Conservation (phyloP, 2,113 vertebrate species). For the Plectropomus leopardus region DNA sequence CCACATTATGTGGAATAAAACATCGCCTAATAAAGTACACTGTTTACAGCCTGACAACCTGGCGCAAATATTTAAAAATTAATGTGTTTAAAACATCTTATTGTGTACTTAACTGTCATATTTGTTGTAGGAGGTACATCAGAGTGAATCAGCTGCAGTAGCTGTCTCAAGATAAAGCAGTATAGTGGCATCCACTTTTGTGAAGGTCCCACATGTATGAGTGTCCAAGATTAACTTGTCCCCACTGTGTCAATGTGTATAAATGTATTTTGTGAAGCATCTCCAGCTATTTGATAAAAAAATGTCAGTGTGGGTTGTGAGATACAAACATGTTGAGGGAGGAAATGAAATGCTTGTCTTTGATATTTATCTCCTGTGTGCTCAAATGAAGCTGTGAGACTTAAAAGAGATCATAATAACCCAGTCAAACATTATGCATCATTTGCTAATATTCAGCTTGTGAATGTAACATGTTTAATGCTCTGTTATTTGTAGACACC, state of each 20-base stretch:
- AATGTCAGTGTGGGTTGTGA: neutral
- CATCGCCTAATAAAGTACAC: constrained; percentile 44
- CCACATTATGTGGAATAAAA: constrained; percentile 31
- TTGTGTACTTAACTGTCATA: constrained; percentile 4
- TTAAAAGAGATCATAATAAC: neutral
- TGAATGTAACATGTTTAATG: constrained; percentile 39
- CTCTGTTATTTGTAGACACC: constrained; percentile 19
- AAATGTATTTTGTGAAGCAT: constrained; percentile 22
- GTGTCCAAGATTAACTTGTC: neutral
- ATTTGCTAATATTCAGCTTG: constrained; percentile 43
- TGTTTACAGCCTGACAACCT: constrained; percentile 71
- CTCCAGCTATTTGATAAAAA: constrained; percentile 12
- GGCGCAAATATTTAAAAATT: constrained; percentile 35
- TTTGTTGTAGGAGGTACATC: constrained; percentile 10
- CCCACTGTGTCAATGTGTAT: constrained; percentile 20
- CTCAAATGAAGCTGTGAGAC: neutral
- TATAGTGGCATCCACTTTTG: constrained; percentile 11
- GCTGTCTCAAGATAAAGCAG: neutral
- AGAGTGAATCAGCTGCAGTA: constrained; percentile 4
- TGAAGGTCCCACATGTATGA: constrained; percentile 18
- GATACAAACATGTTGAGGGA: neutral
- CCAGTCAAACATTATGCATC: constrained; percentile 24
- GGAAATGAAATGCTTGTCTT: constrained; percentile 20
- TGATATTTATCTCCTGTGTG: neutral
- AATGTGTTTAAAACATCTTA: constrained; percentile 20